Evolutionary conservation across 64 coral and sea anemone species (phyloP).

Genomic region (Stylophora pistillata): DNA sequence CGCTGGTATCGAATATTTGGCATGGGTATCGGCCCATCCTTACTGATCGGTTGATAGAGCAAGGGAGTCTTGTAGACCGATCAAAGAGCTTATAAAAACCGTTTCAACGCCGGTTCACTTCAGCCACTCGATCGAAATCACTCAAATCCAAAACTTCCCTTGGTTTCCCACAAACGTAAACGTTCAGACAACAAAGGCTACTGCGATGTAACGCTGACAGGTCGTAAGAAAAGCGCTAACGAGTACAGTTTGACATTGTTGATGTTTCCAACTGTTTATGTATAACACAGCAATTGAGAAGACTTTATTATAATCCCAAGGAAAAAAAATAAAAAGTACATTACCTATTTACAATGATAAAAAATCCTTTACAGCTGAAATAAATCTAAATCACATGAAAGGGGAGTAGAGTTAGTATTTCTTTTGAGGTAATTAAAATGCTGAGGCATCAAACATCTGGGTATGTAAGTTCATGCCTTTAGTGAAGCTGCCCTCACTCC

Average conservation of each 20-base stretch:
- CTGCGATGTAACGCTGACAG: neutral
- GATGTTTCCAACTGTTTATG: neutral
- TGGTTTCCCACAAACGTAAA: too few species aligned
- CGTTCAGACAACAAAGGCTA: neutral
- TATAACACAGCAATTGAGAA: neutral
- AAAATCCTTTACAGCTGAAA: neutral
- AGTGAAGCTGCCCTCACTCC: conserved; percentile 2
- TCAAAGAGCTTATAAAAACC: too few species aligned
- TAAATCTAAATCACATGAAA: neutral
- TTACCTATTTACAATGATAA: neutral
- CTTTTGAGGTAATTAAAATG: neutral
- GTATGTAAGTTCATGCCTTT: neutral
- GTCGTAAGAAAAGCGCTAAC: neutral
- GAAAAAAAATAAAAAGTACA: neutral
- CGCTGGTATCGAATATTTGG: too few species aligned
- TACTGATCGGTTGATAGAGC: too few species aligned
- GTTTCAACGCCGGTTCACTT: too few species aligned
- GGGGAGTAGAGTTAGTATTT: neutral
- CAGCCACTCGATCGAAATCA: too few species aligned
- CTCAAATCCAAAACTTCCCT: too few species aligned
- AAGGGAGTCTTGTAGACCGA: too few species aligned
- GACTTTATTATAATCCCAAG: neutral
- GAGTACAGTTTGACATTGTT: too few species aligned
- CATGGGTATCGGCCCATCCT: too few species aligned
- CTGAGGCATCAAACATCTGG: neutral